Conservation (phyloP, 2,888 invertebrate genomes). For the Punctoribates punctum region DNA sequence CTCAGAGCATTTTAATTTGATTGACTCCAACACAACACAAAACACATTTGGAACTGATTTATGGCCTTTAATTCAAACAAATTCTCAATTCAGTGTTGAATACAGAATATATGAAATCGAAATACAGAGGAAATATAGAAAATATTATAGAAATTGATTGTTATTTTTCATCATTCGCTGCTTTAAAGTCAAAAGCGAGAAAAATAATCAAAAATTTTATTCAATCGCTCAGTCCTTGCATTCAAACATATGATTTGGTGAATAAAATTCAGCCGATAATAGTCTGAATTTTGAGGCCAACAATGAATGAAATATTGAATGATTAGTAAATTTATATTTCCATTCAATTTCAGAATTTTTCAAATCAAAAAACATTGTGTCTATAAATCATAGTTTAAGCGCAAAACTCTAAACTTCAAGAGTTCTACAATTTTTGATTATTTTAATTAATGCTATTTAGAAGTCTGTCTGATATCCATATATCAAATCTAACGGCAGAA, state of each 20-base stretch:
- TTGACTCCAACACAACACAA: background rate
- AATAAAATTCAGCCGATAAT: slow-evolving; percentile 1
- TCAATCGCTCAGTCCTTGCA: background rate
- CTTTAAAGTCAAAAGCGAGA: background rate
- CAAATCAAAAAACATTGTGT: too few species aligned
- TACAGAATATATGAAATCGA: background rate
- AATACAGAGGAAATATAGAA: background rate
- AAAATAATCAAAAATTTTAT: slow-evolving; percentile 1
- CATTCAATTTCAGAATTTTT: too few species aligned
- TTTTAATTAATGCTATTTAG: too few species aligned
- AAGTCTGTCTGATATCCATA: background rate
- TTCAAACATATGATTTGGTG: background rate
- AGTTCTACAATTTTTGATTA: too few species aligned
- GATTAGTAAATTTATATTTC: too few species aligned
- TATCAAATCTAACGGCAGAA: background rate
- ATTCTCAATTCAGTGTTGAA: background rate
- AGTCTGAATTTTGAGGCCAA: background rate
- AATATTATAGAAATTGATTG: background rate
- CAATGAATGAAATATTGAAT: background rate
- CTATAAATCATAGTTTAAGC: too few species aligned
- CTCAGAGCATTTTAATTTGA: slow-evolving; percentile 13
- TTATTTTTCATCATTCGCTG: slow-evolving; percentile 12
- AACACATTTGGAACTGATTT: slow-evolving; percentile 9
- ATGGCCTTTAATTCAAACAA: slow-evolving; percentile 29
- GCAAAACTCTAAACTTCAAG: too few species aligned